Evolutionary conservation across 2,113 vertebrate genomes (phyloP), one percentile per base, ranked within the genome.

Genomic region (Cygnus atratus): DNA sequence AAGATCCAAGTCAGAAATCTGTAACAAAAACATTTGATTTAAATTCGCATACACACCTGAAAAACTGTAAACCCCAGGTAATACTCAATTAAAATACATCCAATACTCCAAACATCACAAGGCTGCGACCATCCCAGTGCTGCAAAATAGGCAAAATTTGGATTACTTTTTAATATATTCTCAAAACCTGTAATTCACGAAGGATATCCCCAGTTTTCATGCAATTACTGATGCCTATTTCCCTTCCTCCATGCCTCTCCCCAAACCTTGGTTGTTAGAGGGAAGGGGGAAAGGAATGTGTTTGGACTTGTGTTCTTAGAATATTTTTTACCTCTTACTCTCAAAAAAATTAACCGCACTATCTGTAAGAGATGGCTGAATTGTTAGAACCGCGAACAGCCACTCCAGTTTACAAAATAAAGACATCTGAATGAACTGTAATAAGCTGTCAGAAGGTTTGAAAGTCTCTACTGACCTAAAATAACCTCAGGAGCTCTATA

Each of bases 401-500:
- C 71, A 22, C 29, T 68, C 6, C 8, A 6, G 22, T 59, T 83
- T 24, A 85, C 21, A 0, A 80, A 79, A 14, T 11, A 46, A 71
- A 57, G 19, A 43, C 35, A 79, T 20, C 14, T 24, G 14, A 81
- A 86, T 33, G 10, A 75, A 84, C 10, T 24, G 8, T 11, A 83
- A 54, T 41, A 7, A 91, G 66, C 19, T 35, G 13, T 15, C n/a
- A 84, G 41, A 54, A 82, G 4, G n/a, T 63, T 68, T 81, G 29
- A 21, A 35, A 83, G 11, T 77, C 37, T 79, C 50, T 92, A 95
- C 98, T 96, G 66, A 99, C 99, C 99, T 90, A 99, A 97, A 96
- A 99, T 99, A 86, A 99, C 99, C 94, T 99, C 99, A 46, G 99
- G 99, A 72, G 99, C 99, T 92, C 99, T 98, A 44, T 99, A 99